Base-by-base conservation (phyloP, 2,888 invertebrate genomes). In the Tinea trinotella region DNA sequence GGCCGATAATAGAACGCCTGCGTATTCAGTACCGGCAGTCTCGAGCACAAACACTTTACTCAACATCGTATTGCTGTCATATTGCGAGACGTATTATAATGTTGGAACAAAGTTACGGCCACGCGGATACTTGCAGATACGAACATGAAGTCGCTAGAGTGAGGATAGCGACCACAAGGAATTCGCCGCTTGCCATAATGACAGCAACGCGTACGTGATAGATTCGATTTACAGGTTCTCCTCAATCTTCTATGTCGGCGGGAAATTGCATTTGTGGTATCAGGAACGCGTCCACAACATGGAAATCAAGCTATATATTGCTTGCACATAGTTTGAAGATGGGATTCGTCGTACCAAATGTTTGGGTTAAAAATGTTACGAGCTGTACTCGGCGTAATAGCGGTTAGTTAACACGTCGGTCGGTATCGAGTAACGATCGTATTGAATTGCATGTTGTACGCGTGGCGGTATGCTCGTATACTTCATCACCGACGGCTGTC, bases 201-300 rank as follows among this genome's bases (percentile, higher is more conserved):
- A 75, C 70, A 67, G 73, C 67, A 66, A 67, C 65, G 68, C 64
- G 74, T 72, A 77, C 80, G 76, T 79, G 76, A 78, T 80, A 76
- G 74, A 79, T 83, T 76, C 72, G 71, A 76, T 83, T 82, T 83
- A 80, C 78, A 78, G 80, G 74, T 83, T 81, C 65, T 66, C 70
- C 76, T 74, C 74, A 77, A 82, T 80, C 72, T 68, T 68, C 70
- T 66, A 64, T 62, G 66, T 68, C 60, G 60, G 64, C 62, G 60
- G 71, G 62, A 82, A 80, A 81, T 83, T 81, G 69, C 71, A 62
- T 76, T 50, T 83, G 80, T 66, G 79, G 79, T 78, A 77, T 74
- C 67, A 73, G 71, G 63, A 65, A 68, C 68, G 68, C 69, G 68
- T 76, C 70, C 66, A 35, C 36, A 40, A 46, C 20, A 68, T 68